A percentile compares a stretch with the other conserved stretches of the same genome.
phyloP scores from a whole-genome alignment of 2,888 invertebrate genomes.

The Megastigmus dorsalis region DNA sequence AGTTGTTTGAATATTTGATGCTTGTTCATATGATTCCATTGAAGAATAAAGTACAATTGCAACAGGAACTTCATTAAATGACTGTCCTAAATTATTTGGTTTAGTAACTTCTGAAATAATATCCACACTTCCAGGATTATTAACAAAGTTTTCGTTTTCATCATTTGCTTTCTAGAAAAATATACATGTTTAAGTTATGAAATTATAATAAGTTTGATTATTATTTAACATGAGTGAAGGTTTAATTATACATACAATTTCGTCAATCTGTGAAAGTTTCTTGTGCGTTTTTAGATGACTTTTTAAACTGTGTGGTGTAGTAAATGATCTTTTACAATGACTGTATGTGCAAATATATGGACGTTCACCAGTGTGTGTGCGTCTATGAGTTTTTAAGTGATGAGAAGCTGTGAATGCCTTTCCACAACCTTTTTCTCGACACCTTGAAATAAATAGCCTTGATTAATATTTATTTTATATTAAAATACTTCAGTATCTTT shows the following conservation, averaged over 20 bases:
- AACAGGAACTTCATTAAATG: conserved; percentile 48
- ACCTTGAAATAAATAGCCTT: conserved; percentile 78
- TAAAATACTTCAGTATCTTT: background rate
- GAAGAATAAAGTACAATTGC: conserved; percentile 53
- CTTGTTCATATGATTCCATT: conserved; percentile 43
- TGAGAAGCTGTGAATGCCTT: conserved; percentile 96
- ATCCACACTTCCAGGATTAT: conserved; percentile 31
- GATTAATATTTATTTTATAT: too few relatives aligned
- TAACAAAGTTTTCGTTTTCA: conserved; percentile 36
- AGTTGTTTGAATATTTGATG: conserved; percentile 28
- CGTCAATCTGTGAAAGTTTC: conserved; percentile 66
- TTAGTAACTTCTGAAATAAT: conserved; percentile 36
- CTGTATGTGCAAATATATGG: conserved; percentile 84
- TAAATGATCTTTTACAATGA: conserved; percentile 85
- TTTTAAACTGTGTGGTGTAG: conserved; percentile 89
- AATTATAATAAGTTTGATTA: background rate
- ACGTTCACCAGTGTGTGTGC: conserved; percentile 88
- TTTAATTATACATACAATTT: conserved; percentile 60
- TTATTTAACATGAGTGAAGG: background rate
- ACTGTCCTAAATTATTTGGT: conserved; percentile 30
- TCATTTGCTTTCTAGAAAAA: conserved; percentile 38
- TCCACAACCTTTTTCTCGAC: conserved; percentile 88
- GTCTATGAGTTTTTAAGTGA: conserved; percentile 92
- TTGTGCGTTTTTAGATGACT: conserved; percentile 87
- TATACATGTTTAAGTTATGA: background rate